A percentile compares a stretch with the other conserved stretches of the same genome.
phyloP scores from a whole-genome alignment of 2,113 vertebrate genomes.

The Actenoides hombroni region DNA sequence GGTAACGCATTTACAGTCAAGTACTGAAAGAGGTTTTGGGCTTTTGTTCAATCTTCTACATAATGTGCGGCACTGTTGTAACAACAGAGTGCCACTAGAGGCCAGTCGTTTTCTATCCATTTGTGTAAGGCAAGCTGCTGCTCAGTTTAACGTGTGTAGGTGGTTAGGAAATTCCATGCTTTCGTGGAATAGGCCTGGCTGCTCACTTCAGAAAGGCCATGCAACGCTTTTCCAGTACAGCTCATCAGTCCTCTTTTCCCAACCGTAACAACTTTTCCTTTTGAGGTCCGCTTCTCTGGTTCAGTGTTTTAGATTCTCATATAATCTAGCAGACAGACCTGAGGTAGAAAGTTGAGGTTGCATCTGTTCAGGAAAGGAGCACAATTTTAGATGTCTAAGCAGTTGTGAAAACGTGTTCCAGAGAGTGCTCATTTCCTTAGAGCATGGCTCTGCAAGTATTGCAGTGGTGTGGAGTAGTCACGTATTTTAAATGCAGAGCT shows the following conservation, averaged over 20 bases:
- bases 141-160: background rate
- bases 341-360: background rate
- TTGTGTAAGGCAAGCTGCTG: accelerated
- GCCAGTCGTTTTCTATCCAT: background rate
- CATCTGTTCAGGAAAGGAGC: background rate
- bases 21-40: background rate
- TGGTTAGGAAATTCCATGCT: background rate
- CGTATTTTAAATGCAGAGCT: background rate
- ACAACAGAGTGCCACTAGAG: background rate
- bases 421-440: background rate
- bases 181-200: too few relatives aligned
- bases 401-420: background rate
- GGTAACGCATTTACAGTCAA: slow-evolving; percentile 70
- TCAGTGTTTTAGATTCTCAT: background rate
- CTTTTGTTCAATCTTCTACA: background rate
- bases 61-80: background rate
- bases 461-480: background rate
- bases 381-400: background rate
- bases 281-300: background rate
- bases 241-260: background rate
- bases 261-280: background rate
- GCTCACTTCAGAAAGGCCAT: background rate
- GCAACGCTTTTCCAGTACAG: background rate
- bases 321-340: background rate
- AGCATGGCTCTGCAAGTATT: background rate